Conservation (phyloP, 2,888 invertebrate genomes). For the Ochlodes sylvanus region DNA sequence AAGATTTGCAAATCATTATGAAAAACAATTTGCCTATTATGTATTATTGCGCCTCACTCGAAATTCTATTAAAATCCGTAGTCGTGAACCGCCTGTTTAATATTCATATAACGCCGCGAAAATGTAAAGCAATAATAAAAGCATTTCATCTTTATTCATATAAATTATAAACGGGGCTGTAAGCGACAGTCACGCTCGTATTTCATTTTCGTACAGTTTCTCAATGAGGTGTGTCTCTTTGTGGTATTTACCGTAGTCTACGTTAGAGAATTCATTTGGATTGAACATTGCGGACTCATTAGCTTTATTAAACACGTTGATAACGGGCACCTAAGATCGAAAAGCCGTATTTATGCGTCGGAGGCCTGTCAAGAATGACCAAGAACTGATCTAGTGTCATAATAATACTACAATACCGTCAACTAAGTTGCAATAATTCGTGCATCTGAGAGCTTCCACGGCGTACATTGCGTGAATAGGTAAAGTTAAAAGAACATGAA, state of each 20-base stretch:
- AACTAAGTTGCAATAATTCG: too few relatives aligned
- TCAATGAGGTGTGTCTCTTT: slow-evolving; percentile 4
- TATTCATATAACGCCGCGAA: slow-evolving; percentile 32
- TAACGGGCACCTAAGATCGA: not conserved
- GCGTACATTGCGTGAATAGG: too few relatives aligned
- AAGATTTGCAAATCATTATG: not conserved
- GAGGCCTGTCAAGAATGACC: not conserved
- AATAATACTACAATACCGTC: too few relatives aligned
- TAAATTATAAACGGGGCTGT: slow-evolving; percentile 34
- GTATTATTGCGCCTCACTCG: not conserved
- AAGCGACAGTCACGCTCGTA: slow-evolving; percentile 31
- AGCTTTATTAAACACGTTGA: not conserved
- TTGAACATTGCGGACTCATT: not conserved
- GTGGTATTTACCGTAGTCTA: not conserved
- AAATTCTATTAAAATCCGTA: slow-evolving; percentile 22
- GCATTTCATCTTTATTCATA: slow-evolving; percentile 37
- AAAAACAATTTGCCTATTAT: slow-evolving; percentile 13
- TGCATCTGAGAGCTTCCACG: too few relatives aligned
- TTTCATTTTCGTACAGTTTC: slow-evolving; percentile 24
- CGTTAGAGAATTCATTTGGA: not conserved
- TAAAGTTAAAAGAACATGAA: too few relatives aligned
- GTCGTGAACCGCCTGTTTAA: slow-evolving; percentile 18
- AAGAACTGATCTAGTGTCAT: too few relatives aligned
- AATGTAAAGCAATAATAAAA: slow-evolving; percentile 36
- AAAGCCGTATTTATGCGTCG: not conserved